Base-by-base conservation (phyloP, 2,113 vertebrate genomes). In the Dinomys branickii region DNA sequence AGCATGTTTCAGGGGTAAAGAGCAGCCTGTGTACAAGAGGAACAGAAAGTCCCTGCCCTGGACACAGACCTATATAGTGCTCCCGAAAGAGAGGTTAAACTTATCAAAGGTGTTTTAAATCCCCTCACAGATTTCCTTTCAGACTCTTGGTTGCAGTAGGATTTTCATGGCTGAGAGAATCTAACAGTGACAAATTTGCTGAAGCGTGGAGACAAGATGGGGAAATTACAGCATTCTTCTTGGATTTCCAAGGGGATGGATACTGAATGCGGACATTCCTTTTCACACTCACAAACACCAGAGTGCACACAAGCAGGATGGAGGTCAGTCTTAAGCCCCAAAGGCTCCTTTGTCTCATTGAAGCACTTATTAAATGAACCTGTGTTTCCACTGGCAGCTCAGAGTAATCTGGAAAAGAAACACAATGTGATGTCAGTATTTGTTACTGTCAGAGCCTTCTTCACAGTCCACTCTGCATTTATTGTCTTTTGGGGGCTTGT, bases 401-500 rank as follows among this genome's bases (percentile, higher is more conserved):
- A 0, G 47, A 97, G 95, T 41, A 95, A 90, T 97, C 97, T 89
- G 96, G 96, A 95, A 94, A 91, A 77, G 77, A 85, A 97, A 97
- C 96, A 97, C 97, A 98, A 96, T 97, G 96, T 33, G 9, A 92
- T 95, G 96, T 97, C 97, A 96, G 95, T 97, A 94, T 98, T 92
- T 98, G 96, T 97, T 93, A 96, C 97, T 98, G 96, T 98, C 97
- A 97, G 96, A 97, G 56, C 95, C 97, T 97, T 97, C 97, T 95
- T 96, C 63, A 59, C 96, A 80, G 93, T 96, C 96, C 7, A 90
- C 96, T 52, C 58, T 0, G 24, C 73, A 54, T 98, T 98, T 98
- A 98, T 98, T 98, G 97, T 98, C 97, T 98, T 98, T 97, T 97
- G 11, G 97, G 97, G 96, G 50, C 82, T 69, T 3, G 13, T 97